Percentiles rank a stretch among this genome's conserved stretches.
phyloP scores from a whole-genome alignment of 1,140 invertebrate genomes.

The Scaptodrosophila lebanonensis region DNA sequence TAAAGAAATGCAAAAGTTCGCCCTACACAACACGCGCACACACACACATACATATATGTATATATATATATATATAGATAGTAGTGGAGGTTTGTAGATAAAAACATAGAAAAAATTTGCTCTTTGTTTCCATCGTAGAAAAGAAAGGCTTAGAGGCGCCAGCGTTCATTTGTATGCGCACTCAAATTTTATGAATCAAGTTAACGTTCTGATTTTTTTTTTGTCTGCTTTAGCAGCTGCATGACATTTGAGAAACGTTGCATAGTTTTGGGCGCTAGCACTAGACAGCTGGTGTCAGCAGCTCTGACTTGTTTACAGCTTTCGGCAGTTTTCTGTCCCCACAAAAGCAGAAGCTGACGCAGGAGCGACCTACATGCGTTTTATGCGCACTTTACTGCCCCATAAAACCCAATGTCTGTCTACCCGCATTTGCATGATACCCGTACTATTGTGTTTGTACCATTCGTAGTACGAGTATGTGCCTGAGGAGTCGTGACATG shows the following conservation, averaged over 20 bases:
- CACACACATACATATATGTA: background rate
- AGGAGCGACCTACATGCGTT: no score
- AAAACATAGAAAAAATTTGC: background rate
- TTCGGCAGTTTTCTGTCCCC: no score
- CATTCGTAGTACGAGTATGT: background rate
- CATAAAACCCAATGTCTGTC: no score
- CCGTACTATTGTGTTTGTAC: background rate
- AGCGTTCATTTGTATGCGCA: conserved; percentile 10
- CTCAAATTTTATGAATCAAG: conserved; percentile 52
- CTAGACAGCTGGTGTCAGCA: conserved; percentile 9
- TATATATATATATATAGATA: no score
- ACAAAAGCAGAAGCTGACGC: no score
- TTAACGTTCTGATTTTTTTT: conserved; percentile 19
- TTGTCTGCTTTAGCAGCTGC: background rate
- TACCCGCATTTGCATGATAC: background rate
- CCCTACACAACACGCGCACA: background rate
- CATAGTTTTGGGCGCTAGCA: conserved; percentile 8
- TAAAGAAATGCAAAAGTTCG: conserved; percentile 5
- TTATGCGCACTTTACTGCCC: no score
- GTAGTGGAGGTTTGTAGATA: background rate
- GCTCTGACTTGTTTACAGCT: conserved; percentile 17
- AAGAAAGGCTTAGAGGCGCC: conserved; percentile 9
- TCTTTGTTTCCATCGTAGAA: no score
- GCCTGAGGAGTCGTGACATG: conserved; percentile 14
- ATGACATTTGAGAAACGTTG: conserved; percentile 6